These are phyloP conservation scores for Siderastrea siderea DNA, from an alignment of 92 coral and sea anemone species.

Conservation along the genomic window DNA sequence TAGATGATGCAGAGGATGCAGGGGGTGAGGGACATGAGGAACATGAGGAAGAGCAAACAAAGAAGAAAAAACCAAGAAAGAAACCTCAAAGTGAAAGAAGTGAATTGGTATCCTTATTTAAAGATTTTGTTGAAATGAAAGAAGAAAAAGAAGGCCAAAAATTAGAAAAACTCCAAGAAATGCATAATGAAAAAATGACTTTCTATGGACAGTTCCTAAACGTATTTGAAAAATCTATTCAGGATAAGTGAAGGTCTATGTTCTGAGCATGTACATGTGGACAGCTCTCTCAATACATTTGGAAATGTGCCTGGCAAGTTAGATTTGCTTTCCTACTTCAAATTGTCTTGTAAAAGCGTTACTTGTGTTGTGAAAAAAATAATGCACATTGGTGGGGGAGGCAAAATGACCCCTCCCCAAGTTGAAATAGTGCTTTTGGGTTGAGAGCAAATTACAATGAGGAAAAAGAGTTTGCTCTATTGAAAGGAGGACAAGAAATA, in stretches of 20 bases:
- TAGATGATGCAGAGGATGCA: slow-evolving; percentile 25
- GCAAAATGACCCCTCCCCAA: neutral
- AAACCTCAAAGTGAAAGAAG: slow-evolving; percentile 51
- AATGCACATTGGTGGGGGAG: neutral
- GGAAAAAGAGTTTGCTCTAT: no score
- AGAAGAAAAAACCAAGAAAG: slow-evolving; percentile 39
- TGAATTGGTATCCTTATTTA: slow-evolving; percentile 35
- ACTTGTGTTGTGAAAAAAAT: neutral
- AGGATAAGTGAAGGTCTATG: neutral
- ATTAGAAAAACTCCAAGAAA: slow-evolving; percentile 46
- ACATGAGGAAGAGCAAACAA: neutral
- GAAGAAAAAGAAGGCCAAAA: slow-evolving; percentile 50
- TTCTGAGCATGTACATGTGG: no score
- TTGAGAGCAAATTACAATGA: neutral
- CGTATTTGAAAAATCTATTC: slow-evolving; percentile 38
- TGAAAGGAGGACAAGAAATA: no score
- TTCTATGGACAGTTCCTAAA: slow-evolving; percentile 36
- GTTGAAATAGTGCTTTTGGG: neutral
- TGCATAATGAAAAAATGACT: slow-evolving; percentile 49
- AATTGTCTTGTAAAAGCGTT: no score
- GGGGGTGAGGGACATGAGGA: slow-evolving; percentile 21
- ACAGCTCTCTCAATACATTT: no score
- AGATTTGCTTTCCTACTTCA: no score
- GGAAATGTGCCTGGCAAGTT: neutral
- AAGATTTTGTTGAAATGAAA: slow-evolving; percentile 47